Evolutionary conservation across 2,888 invertebrate species (phyloP), one percentile per base, ranked within the genome.

Genomic region (Drosophila mercatorum): DNA sequence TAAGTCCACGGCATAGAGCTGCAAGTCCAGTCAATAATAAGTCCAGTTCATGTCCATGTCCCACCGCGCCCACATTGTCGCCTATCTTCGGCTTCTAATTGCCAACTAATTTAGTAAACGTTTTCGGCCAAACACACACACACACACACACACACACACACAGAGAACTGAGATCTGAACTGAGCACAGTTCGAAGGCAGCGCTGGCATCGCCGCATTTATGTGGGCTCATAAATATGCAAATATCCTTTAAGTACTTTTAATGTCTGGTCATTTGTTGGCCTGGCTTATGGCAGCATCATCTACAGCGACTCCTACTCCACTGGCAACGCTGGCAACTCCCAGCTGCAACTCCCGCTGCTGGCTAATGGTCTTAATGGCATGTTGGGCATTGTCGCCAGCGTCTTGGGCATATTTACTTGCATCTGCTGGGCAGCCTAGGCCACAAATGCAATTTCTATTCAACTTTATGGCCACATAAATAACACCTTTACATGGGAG

Each of bases 241-340:
- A 88, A 88, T 89, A 87, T 88, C 89, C 90, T 89, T 89, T 89
- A 90, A 88, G 90, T 84, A 88, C 89, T 87, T 87, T 89, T 82
- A 88, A 89, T 88, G 90, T 80, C 81, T 84, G 74, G 75, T 77
- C 76, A 82, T 80, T 88, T 86, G 84, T 82, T 86, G 79, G 82
- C 71, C 79, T 61, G 75, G 70, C 78, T 70, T 74, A 80, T 58
- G 58, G 64, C 71, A 62, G 47, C 71, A 28, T n/a, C 46, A 28
- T 22, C 46, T 36, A 51, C 68, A 31, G 34, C 60, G 12, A 47
- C 41, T 41, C 34, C 52, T 47, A 12, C n/a, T 40, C 12, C 6
- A 22, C 11, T 0, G 17, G 17, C 34, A 2, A 36, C 36, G 12
- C 47, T 31, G 31, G 28, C 46, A 34, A 7, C 49, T 49, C n/a